Base-by-base conservation (phyloP, 2,797 vertebrate species). In the Microctenopoma steveboyesi region DNA sequence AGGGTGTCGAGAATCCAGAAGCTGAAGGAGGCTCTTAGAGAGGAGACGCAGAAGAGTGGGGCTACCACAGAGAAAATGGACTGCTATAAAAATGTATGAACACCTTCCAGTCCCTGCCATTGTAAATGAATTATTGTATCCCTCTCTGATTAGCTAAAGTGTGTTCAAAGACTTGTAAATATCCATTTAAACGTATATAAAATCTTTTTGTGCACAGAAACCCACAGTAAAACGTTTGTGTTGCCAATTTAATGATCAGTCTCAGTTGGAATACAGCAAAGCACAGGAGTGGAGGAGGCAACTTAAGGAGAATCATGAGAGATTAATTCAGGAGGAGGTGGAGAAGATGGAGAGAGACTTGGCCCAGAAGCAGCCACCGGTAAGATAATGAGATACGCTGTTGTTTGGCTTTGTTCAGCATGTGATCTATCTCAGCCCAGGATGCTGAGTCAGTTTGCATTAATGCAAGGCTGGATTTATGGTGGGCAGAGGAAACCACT, bases 251-350 rank as follows among this genome's bases (percentile, higher is more conserved):
- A 82, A 86, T 79, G 75, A 86, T 79, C 79, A 84, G 73, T 86
- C 85, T 89, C 79, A 92, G 81, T 43, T 81, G 22, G 94, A 95
- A 82, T 88, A 91, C 14, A 83, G 88, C 64, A 91, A 93, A 89
- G 93, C 94, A 28, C 86, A 90, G 78, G 92, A 92, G n/a, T 90
- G 43, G 85, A 93, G 94, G 79, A 93, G 88, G 86, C 90, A 77
- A 82, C 84, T 95, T 62, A 89, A 82, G 72, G 93, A 95, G 72
- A 92, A 93, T 77, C 93, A 95, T 59, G 87, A 78, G 67, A 86
- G 76, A 82, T 78, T 95, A 84, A 94, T 97, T 66, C 92, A 91
- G 82, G 85, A 81, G 74, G 92, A 95, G 85, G 83, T 95, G 79
- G 85, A 89, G 61, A 93, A 84, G 56, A 67, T 95, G 92, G 92